Percentiles rank a stretch among this genome's conserved stretches.
phyloP scores from a whole-genome alignment of 2,113 vertebrate species.

The Strigops habroptila region DNA sequence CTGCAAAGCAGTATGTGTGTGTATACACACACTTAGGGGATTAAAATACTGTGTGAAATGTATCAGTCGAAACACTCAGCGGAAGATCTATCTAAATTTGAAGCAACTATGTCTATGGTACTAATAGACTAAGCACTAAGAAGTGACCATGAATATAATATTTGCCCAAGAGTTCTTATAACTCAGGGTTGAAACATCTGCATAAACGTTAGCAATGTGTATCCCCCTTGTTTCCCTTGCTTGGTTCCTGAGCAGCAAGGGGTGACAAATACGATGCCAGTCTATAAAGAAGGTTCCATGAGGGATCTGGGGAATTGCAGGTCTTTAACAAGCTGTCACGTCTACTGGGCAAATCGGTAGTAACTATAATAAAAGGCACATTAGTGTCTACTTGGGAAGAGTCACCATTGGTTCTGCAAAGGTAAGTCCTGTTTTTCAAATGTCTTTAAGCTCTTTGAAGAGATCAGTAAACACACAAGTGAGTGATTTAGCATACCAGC shows the following conservation, averaged over 20 bases:
- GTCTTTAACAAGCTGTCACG: neutral
- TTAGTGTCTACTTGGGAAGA: neutral
- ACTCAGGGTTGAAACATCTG: neutral
- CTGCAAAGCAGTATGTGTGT: neutral
- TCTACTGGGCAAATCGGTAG: neutral
- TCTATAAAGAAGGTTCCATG: neutral
- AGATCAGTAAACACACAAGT: neutral
- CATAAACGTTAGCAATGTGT: neutral
- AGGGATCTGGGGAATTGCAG: neutral
- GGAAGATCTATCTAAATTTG: neutral
- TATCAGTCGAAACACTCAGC: neutral
- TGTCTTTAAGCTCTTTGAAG: neutral
- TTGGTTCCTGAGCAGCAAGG: neutral
- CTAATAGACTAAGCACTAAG: neutral
- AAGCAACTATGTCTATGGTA: neutral
- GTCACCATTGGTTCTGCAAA: neutral
- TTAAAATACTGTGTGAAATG: neutral
- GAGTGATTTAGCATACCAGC: neutral
- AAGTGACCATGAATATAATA: neutral
- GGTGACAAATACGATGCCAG: neutral
- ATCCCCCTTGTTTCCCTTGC: neutral
- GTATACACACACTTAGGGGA: neutral
- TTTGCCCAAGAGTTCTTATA: neutral
- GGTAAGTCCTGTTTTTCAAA: neutral
- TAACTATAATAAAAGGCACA: neutral